Conservation (phyloP, 2,113 vertebrate genomes). For the Urocynchramus pylzowi region DNA sequence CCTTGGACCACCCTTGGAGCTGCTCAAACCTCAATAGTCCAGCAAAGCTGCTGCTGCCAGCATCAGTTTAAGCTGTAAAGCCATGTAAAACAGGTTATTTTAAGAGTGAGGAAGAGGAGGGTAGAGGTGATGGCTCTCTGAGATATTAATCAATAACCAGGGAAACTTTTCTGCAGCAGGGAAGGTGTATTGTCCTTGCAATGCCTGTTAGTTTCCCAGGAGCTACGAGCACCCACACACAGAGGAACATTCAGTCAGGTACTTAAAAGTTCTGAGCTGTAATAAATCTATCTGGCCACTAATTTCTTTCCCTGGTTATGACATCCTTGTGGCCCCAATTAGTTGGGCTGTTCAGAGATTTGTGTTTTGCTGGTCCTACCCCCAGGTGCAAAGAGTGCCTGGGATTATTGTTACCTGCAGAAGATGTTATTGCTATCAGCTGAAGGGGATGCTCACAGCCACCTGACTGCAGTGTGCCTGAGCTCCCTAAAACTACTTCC, state of each 20-base stretch:
- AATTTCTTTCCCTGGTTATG: background rate
- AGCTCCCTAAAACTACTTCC: background rate
- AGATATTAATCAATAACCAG: background rate
- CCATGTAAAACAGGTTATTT: fast-evolving
- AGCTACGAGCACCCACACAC: background rate
- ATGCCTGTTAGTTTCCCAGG: fast-evolving
- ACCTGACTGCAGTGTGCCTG: background rate
- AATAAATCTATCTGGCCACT: background rate
- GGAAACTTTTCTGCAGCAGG: background rate
- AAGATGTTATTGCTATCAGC: background rate
- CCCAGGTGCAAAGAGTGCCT: fast-evolving
- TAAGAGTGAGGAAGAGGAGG: background rate
- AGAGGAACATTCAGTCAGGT: background rate
- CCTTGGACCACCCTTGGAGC: background rate
- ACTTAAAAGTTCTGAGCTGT: background rate
- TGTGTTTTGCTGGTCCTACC: background rate
- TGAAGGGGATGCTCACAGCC: background rate
- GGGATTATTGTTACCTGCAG: background rate
- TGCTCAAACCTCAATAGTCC: background rate
- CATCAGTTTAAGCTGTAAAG: background rate
- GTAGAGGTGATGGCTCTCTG: background rate
- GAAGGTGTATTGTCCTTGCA: fast-evolving
- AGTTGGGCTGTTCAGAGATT: background rate
- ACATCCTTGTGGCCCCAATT: background rate
- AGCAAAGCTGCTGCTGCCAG: background rate